Evolutionary conservation across 2,888 invertebrate species (phyloP).

Genomic region (Eutolmus rufibarbis): DNA sequence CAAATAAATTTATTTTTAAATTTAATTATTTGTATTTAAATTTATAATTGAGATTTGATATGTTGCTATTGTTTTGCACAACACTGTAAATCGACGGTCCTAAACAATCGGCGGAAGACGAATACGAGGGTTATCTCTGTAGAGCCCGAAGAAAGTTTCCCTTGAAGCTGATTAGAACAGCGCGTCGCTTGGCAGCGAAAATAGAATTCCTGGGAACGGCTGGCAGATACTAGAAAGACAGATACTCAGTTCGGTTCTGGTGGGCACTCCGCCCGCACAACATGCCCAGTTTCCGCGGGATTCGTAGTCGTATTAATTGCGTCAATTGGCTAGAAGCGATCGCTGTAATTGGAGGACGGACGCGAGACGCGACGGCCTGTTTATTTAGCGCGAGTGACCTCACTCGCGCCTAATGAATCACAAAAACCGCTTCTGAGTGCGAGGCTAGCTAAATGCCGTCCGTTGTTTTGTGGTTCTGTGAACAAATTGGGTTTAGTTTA

Average conservation of each 20-base stretch:
- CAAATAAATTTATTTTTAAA: too few relatives aligned
- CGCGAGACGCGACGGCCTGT: neutral
- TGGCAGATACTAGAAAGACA: neutral
- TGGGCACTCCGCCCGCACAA: conserved; percentile 16
- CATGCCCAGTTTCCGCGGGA: neutral
- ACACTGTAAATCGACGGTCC: neutral
- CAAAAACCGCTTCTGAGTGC: neutral
- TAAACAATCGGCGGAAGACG: neutral
- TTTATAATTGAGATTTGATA: too few relatives aligned
- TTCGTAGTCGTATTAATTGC: neutral
- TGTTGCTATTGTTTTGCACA: neutral
- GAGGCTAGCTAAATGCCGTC: neutral
- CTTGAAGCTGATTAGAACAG: neutral
- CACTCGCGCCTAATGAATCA: neutral
- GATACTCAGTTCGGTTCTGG: neutral
- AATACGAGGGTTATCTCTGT: neutral
- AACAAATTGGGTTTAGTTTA: neutral
- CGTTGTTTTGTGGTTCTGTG: neutral
- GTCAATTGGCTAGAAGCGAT: conserved; percentile 6
- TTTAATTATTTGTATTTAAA: too few relatives aligned
- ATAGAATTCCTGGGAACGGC: conserved; percentile 16
- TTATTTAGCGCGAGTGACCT: conserved; percentile 11
- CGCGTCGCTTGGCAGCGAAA: neutral
- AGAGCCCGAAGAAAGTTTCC: conserved; percentile 7
- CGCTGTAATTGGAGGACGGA: neutral